Evolutionary conservation across 2,888 invertebrate species (phyloP), one percentile per base, ranked within the genome.

Genomic region (Molorchus minor): DNA sequence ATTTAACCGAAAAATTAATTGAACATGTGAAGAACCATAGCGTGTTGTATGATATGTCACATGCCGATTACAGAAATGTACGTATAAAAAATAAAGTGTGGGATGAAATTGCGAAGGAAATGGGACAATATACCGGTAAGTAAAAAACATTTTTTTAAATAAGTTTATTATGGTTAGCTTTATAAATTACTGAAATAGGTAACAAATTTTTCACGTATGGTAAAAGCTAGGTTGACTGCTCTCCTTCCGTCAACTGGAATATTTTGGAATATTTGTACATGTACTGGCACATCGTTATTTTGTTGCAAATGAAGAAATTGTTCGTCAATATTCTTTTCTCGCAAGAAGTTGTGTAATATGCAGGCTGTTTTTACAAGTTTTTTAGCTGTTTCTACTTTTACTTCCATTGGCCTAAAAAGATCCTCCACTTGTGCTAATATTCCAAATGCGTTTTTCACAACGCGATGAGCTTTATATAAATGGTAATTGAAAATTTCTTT

Each of bases 401-500:
- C 49, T 56, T 62, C 64, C 55, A 68, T 62, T n/a, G 65, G 65
- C 52, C 25, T 56, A 55, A 29, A 20, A 53, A 58, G 25, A 63
- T 29, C 21, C 57, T 40, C 35, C 44, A 67, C 25, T 58, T 36
- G n/a, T 61, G 59, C 20, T 7, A 64, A 19, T 17, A 60, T 60
- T 0, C 71, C 70, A 57, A 72, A 72, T 12, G 62, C 52, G 55
- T 59, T 59, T 57, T 62, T 54, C 10, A 61, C 55, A 8, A 20
- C 43, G 13, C 55, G 58, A 12, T 58, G 51, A 2, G 58, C 56
- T 54, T 44, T 43, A 19, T 56, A 53, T 12, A 62, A 51, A 3
- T 64, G 52, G 49, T 52, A 57, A 38, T 61, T 67, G 46, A 61
- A 65, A 29, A 57, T 38, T 54, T 63, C 44, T 30, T 62, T 45